Evolutionary conservation across 1,140 invertebrate species (phyloP).

Genomic region (Acromyrmex charruanus): DNA sequence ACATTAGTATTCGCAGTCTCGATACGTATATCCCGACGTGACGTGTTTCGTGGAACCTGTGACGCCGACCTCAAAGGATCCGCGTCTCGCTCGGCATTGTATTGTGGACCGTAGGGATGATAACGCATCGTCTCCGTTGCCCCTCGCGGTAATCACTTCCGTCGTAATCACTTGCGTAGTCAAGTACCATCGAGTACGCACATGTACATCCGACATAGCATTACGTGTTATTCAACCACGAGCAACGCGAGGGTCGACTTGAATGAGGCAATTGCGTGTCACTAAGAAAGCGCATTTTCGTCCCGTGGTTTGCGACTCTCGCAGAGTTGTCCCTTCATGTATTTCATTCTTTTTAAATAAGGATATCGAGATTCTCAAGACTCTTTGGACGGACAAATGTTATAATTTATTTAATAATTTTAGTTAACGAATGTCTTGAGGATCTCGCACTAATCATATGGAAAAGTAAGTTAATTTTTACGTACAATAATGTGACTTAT

Average conservation of each 20-base stretch:
- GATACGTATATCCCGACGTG: slow-evolving; percentile 73
- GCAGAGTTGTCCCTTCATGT: background rate
- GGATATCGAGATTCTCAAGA: background rate
- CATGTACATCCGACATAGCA: slow-evolving; percentile 59
- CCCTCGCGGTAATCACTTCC: slow-evolving; percentile 67
- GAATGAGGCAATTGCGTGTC: slow-evolving; percentile 59
- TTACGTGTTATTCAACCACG: slow-evolving; percentile 19
- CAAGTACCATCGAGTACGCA: slow-evolving; percentile 37
- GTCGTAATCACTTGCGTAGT: slow-evolving; percentile 45
- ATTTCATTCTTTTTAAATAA: background rate
- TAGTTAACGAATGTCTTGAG: background rate
- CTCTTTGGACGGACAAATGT: background rate
- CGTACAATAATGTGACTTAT: no score
- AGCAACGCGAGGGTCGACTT: slow-evolving; percentile 17
- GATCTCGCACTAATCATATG: no score
- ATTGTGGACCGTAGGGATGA: slow-evolving; percentile 3
- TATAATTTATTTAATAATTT: background rate
- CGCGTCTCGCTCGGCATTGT: slow-evolving; percentile 31
- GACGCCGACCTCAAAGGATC: slow-evolving; percentile 72
- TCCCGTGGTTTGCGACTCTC: no score
- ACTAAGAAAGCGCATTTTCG: background rate
- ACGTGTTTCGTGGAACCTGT: slow-evolving; percentile 68
- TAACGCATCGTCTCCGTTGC: slow-evolving; percentile 4
- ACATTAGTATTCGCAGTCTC: slow-evolving; percentile 79
- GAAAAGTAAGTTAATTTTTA: no score